Evolutionary conservation across 2,888 invertebrate genomes (phyloP), one percentile per base, ranked within the genome.

Genomic region (Acholoe squamosa): DNA sequence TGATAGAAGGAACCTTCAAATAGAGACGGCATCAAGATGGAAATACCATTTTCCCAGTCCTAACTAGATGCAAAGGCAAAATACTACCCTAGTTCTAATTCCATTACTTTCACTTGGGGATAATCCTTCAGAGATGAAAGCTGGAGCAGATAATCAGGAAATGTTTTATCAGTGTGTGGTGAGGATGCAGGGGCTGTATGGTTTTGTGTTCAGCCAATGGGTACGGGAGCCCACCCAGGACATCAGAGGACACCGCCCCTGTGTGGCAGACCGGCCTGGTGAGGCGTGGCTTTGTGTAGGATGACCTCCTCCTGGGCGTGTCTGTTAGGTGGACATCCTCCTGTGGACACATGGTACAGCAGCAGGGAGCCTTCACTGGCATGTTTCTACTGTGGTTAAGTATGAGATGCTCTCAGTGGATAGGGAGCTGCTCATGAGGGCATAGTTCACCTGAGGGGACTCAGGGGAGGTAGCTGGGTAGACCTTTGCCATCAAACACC

Each of bases 401-500:
- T 16, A n/a, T 19, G 76, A 28, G 76, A 7, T 31, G 28, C 31
- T 76, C 76, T 16, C 5, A 76, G 34, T 80, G 80, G 33, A 22
- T 80, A 14, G 43, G 43, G 80, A 80, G 43, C 43, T 7, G 43
- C 34, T 33, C 34, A 80, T 10, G 43, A 19, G 34, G 33, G 34
- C 80, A 34, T 12, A 80, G 34, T 33, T 22, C 34, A 80, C 80
- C 34, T 0, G 22, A 10, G 43, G 10, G n/a, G n/a, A n/a, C n/a
- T n/a, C n/a, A 43, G 43, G 10, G 43, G 80, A 14, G 43, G 80
- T n/a, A 22, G 33, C 14, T 19, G 22, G 14, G 43, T 43, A 80
- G 33, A 80, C 80, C 80, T 80, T 43, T 80, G 80, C 34, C 80
- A 80, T 43, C 43, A 43, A 80, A 80, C 80, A 80, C 61, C 61